Percentiles rank a stretch among this genome's conserved stretches.
These are phyloP conservation scores for Zoanthus gigantus DNA, from an alignment of 92 coral and sea anemone species.

Conservation along the genomic window DNA sequence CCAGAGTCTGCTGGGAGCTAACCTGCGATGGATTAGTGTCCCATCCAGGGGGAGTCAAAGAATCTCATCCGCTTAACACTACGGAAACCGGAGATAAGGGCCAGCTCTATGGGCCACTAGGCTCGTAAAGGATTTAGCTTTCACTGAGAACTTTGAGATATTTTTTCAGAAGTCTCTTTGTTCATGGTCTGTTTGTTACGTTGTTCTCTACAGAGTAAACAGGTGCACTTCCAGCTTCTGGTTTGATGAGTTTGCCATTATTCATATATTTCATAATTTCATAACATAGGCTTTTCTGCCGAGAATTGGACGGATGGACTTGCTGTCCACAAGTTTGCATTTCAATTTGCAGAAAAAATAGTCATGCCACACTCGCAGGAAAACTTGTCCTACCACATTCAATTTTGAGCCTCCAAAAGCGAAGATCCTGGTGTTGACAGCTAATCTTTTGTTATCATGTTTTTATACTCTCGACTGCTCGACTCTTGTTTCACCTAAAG, in stretches of 20 bases:
- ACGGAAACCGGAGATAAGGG: no score
- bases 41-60: no score
- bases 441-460: not conserved
- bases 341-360: not conserved
- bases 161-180: conserved; percentile 4
- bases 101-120: no score
- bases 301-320: not conserved
- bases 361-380: not conserved
- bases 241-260: not conserved
- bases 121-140: no score
- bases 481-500: no score
- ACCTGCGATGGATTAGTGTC: no score
- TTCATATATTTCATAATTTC: not conserved
- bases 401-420: not conserved
- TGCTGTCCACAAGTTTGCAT: not conserved
- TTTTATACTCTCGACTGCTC: no score
- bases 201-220: not conserved
- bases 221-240: not conserved
- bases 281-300: not conserved
- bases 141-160: conserved; percentile 45
- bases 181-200: not conserved
- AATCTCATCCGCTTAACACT: no score
- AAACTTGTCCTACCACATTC: conserved; percentile 10
- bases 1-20: no score
- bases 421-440: not conserved